phyloP scores from a whole-genome alignment of 1,140 invertebrate species.

The Trigoniulus corallinus region DNA sequence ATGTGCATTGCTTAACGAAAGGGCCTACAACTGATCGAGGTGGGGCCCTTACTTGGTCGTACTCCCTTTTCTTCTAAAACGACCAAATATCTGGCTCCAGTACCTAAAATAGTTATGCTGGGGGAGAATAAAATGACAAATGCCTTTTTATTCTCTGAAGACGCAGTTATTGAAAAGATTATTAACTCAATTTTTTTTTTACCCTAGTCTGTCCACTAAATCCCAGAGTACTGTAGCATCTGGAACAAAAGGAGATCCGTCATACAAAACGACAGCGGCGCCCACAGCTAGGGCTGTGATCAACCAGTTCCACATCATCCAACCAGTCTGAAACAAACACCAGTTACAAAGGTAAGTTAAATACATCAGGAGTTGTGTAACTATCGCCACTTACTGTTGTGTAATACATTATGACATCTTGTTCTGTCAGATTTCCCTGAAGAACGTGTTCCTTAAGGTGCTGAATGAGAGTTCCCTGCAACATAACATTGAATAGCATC shows the following conservation, averaged over 20 bases:
- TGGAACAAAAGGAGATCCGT: slow-evolving; percentile 38
- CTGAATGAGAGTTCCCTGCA: slow-evolving; percentile 38
- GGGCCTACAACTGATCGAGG: neutral
- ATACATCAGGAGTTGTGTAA: neutral
- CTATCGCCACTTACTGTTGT: slow-evolving; percentile 30
- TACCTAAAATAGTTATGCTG: slow-evolving; percentile 38
- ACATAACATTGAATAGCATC: slow-evolving; percentile 13
- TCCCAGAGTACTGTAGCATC: slow-evolving; percentile 34
- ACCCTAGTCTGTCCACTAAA: slow-evolving; percentile 33
- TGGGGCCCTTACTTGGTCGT: slow-evolving; percentile 22
- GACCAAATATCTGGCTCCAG: slow-evolving; percentile 38
- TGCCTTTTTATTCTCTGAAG: too few relatives aligned
- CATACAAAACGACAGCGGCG: slow-evolving; percentile 37
- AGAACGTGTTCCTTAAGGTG: slow-evolving; percentile 39
- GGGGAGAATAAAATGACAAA: too few relatives aligned
- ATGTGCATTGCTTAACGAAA: too few relatives aligned
- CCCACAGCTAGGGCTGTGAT: slow-evolving; percentile 28
- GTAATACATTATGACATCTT: slow-evolving; percentile 40
- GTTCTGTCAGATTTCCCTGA: slow-evolving; percentile 31
- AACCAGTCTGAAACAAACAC: slow-evolving; percentile 29
- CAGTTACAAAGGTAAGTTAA: neutral
- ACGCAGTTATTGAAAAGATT: neutral
- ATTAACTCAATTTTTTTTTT: slow-evolving; percentile 5
- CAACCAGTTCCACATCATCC: slow-evolving; percentile 50
- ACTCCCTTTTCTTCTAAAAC: slow-evolving; percentile 31